Evolutionary conservation across 2,888 invertebrate species (phyloP), one percentile per base, ranked within the genome.

Genomic region (Danaus chrysippus): DNA sequence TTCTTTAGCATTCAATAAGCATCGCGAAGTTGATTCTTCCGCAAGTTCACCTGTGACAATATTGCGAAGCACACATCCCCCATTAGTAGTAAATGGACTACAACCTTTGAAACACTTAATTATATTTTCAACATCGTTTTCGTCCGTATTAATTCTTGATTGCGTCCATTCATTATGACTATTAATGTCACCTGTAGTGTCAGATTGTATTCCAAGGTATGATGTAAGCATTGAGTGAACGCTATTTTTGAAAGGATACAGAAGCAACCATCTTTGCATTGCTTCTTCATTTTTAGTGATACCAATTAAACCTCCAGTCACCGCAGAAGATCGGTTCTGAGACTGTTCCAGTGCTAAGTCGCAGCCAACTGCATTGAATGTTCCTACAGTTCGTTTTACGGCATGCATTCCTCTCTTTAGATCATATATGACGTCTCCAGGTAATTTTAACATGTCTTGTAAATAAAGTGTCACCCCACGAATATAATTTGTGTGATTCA

Each of bases 381-480:
- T 46, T 1, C 46, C 46, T 46, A n/a, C 46, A 3, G 46, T 46
- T 46, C 46, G 46, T 46, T 46, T 46, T 12, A 46, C 46, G n/a
- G 46, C 12, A 12, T n/a, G n/a, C 46, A 46, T 46, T 46, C 46
- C 46, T 46, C 46, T 46, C 12, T 46, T n/a, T 8, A 46, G 1
- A 23, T 23, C 23, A 1, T 23, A 23, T 23, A 23, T 5, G 5
- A 23, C 23, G 1, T 23, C 23, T 3, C 1, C 23, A 46, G 46
- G 46, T 46, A 46, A n/a, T 46, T 46, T n/a, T 46, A 46, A n/a
- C 46, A 46, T 46, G n/a, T 46, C n/a, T 46, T 46, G 46, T 46
- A 46, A 46, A n/a, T 46, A 46, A 46, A 46, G 46, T 46, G 46
- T 46, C 46, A 46, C 46, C n/a, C 46, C 46, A 13, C 46, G 46